phyloP scores from a whole-genome alignment of 1,140 invertebrate genomes.

The Pararge aegeria region DNA sequence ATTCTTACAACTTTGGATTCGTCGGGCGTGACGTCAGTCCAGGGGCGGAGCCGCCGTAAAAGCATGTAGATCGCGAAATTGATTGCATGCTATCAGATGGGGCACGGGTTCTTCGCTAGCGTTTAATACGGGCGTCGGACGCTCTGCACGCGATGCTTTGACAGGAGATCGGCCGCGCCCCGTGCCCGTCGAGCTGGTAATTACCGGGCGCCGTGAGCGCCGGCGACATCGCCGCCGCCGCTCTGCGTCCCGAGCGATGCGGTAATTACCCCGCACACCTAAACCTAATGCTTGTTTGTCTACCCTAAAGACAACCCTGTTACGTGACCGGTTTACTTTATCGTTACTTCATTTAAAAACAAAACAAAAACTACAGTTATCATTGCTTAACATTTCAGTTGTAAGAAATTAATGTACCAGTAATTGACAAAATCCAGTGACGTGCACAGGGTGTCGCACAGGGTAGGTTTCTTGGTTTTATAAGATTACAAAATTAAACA shows the following conservation, averaged over 20 bases:
- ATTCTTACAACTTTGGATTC: no score
- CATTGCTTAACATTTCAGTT: background rate
- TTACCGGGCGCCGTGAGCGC: conserved; percentile 66
- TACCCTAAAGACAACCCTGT: background rate
- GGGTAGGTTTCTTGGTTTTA: no score
- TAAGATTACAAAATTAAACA: no score
- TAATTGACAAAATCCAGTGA: background rate
- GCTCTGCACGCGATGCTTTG: conserved; percentile 71
- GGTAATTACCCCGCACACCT: conserved; percentile 49
- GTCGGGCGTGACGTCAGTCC: conserved; percentile 69
- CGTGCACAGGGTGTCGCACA: no score
- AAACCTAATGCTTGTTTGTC: conserved; percentile 33
- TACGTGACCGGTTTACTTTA: background rate
- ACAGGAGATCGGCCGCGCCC: conserved; percentile 70
- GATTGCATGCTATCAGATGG: conserved; percentile 78
- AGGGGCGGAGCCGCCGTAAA: conserved; percentile 72
- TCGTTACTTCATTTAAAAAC: background rate
- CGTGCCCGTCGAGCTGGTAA: conserved; percentile 60
- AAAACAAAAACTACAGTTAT: background rate
- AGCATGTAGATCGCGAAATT: conserved; percentile 78
- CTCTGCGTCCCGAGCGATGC: conserved; percentile 31
- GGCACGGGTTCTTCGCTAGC: conserved; percentile 75
- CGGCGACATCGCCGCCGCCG: conserved; percentile 64
- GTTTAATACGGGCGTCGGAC: conserved; percentile 71
- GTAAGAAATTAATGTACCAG: no score